Evolutionary conservation across 2,113 vertebrate species (phyloP), one percentile per base, ranked within the genome.

Genomic region (Alouatta palliata): DNA sequence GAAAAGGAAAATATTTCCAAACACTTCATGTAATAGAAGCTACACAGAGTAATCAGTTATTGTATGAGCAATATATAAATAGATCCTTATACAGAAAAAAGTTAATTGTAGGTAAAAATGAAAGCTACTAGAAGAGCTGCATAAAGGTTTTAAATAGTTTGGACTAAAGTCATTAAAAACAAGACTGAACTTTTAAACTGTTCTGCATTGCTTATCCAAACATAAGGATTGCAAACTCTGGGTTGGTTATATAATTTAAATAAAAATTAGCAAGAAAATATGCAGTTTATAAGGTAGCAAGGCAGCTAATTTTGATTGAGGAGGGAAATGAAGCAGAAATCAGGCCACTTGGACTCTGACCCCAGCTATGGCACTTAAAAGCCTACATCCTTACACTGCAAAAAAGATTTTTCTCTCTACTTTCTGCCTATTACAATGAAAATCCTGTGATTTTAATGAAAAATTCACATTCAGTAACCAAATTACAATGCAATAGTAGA

Each of bases 1-100:
- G 85, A 86, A 95, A 96, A 89, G 75, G 49, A 85, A 94, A 92
- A 91, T 21, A 73, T 92, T 96, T 95, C 14, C 56, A 92, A 91
- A 70, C 87, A 92, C 52, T 71, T 97, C 97, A 97, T 98, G 90
- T 97, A 81, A 98, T 95, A 95, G 30, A 87, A 94, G 71, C 40
- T 77, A 68, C 49, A 52, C 16, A 75, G 45, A 91, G 27, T 89
- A 90, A 93, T 90, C 45, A 96, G 87, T 80, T 71, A 93, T 90
- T 76, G 6, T 82, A 56, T 80, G 35, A 95, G 9, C 64, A 87
- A 35, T 45, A 32, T 82, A 66, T 54, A 94, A 77, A 92, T 75
- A 95, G 90, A 94, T 81, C 5, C 27, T 87, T 45, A 43, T 13
- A 27, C 16, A 1, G n/a, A 87, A 92, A 88, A 35, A 83, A 79